Evolutionary conservation across 2,888 invertebrate genomes (phyloP), one percentile per base, ranked within the genome.

Genomic region (Deroplatys truncata): DNA sequence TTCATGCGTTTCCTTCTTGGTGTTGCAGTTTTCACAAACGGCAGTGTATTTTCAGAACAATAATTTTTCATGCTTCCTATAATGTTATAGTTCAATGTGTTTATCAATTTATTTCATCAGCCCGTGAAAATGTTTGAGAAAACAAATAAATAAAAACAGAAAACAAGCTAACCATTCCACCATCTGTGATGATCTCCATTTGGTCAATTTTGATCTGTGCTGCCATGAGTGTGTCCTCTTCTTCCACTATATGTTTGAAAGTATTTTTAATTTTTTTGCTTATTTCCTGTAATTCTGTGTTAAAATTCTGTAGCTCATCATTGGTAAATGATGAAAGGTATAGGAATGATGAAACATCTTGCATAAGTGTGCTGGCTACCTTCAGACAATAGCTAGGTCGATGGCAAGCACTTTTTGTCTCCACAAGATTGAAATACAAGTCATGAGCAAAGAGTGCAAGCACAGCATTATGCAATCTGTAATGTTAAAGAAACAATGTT

Each of bases 371-470:
- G 84, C 83, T 90, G 25, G 91, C 90, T 15, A 91, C 72, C 72
- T 88, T 86, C 7, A 91, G 85, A 85, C 91, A 91, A 88, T 91
- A 91, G 28, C 29, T 88, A 28, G 88, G 49, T 29, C 90, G 90
- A 13, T 88, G 28, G 72, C 90, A 90, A 5, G 88, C 84, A 43
- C 43, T 85, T 28, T 49, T 43, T 9, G 83, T 83, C 20, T 84
- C n/a, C 15, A 92, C 91, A 28, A 92, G 91, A 56, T 92, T 91
- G 87, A 91, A 90, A 88, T 92, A 92, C 1, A 92, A 88, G 88
- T 92, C 91, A 82, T 91, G 89, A 0, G 92, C 92, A 85, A 92
- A 92, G 88, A 92, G 92, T 84, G 91, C 91, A 56, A 92, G 89
- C 10, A 92, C 86, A n/a, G 91, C 91, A 85, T 92, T 92, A 85